Evolutionary conservation across 2,113 vertebrate species (phyloP), one percentile per base, ranked within the genome.

Genomic region (Tupaia chinensis): DNA sequence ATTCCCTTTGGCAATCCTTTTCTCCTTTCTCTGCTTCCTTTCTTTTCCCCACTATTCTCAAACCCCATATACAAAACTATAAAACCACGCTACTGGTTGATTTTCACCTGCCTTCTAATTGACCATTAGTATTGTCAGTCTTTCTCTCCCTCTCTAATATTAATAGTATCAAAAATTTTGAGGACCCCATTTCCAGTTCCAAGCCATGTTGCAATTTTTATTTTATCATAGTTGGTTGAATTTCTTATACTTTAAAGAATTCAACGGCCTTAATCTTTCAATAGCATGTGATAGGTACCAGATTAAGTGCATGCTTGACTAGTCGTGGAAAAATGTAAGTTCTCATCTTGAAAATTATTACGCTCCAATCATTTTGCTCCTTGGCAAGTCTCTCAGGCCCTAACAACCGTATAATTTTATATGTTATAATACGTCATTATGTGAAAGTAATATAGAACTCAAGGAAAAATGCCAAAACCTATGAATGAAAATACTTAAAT

Each of bases 381-480:
- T 97, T 97, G 54, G 74, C 12, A 0, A 54, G 85, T 91, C 93
- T 63, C 94, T 94, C 88, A 68, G 97, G 87, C 69, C 82, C 65
- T 84, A 97, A 97, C 82, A 96, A 80, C 81, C 27, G 60, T 90
- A 91, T 97, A 97, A 97, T 98, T 97, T 97, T 87, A 95, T 82
- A 96, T 96, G 25, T 87, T 96, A 84, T 97, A 95, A 96, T 97
- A 91, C 63, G 95, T 97, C 83, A 60, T 92, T 94, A 23, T 95
- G 73, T 96, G 97, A 97, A 97, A 96, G 92, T 69, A 97, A 98
- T 97, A 94, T 97, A 91, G 93, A 97, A 95, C 73, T 88, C 53
- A 93, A 83, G 95, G 90, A 77, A 97, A 93, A 89, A 81, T 95
- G 95, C 93, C 95, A 97, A 95, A 96, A 98, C 93, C 93, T 90